Conservation (phyloP, 2,888 invertebrate genomes). For the Halictus quadricinctus region DNA sequence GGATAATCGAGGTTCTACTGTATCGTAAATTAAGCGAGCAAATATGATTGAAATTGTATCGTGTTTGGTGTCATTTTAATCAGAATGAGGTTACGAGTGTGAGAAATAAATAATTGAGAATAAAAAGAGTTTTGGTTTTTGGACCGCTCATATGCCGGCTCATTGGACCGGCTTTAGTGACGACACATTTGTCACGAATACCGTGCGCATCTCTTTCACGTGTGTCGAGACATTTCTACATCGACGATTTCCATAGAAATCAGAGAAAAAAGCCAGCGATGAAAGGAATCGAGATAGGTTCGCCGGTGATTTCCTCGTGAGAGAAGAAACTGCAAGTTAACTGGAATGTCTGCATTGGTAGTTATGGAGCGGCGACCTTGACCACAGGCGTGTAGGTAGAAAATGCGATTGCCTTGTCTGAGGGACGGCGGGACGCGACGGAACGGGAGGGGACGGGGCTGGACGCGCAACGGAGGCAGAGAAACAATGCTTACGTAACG, state of each 20-base stretch:
- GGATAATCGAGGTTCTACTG: background rate
- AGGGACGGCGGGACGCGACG: constrained; percentile 32
- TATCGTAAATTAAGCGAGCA: too few species aligned
- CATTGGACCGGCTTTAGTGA: too few species aligned
- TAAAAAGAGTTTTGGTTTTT: background rate
- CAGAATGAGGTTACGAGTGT: background rate
- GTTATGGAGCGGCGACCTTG: constrained; percentile 58
- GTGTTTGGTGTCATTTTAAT: background rate
- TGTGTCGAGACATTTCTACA: background rate
- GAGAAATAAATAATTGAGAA: background rate
- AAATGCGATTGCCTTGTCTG: constrained; percentile 65
- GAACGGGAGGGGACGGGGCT: background rate
- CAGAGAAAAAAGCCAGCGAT: background rate
- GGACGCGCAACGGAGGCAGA: constrained; percentile 23
- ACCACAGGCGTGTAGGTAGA: constrained; percentile 62
- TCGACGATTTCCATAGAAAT: background rate
- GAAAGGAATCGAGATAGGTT: constrained; percentile 5
- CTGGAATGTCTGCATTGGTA: constrained; percentile 33
- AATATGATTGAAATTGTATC: background rate
- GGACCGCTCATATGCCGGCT: too few species aligned
- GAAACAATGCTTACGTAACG: constrained; percentile 67
- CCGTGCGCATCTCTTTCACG: background rate
- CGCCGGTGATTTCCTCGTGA: constrained; percentile 16
- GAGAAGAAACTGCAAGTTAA: constrained; percentile 24
- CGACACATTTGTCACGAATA: background rate